These are phyloP conservation scores for Bimastos eiseni DNA, from an alignment of 2,888 invertebrate genomes.

Conservation along the genomic window DNA sequence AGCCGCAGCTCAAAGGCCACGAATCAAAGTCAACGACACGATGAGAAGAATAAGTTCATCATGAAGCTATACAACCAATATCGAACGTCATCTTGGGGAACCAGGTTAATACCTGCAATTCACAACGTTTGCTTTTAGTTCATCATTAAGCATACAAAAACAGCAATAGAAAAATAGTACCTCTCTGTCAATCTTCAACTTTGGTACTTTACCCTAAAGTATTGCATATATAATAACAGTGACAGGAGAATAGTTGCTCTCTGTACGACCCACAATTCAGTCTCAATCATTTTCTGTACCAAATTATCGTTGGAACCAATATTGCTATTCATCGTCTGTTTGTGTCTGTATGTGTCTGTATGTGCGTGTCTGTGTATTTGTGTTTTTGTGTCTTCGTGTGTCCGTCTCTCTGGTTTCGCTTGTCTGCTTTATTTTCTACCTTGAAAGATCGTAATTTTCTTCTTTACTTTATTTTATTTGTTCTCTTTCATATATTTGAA, in stretches of 20 bases:
- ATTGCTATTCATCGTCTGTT: not conserved
- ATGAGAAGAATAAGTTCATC: not conserved
- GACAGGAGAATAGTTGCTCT: not conserved
- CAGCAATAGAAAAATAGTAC: not conserved
- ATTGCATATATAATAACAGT: not conserved
- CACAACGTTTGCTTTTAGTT: not conserved
- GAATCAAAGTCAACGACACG: not conserved
- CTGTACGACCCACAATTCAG: not conserved
- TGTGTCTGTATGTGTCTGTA: not conserved
- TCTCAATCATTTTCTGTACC: not conserved
- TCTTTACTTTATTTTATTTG: not conserved
- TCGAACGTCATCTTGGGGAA: not conserved
- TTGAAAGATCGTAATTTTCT: not conserved
- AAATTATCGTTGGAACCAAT: not conserved
- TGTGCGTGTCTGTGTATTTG: not conserved
- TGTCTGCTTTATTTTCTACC: not conserved
- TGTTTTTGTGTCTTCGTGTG: not conserved
- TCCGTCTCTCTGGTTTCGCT: not conserved
- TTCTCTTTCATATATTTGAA: not conserved
- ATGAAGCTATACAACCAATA: conserved; percentile 16
- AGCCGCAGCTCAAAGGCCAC: not conserved
- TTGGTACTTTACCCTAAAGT: not conserved
- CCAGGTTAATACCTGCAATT: not conserved
- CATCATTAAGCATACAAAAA: not conserved
- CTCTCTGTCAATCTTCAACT: not conserved